Conservation (phyloP, 2,888 invertebrate genomes). For the Diarsia mendica region DNA sequence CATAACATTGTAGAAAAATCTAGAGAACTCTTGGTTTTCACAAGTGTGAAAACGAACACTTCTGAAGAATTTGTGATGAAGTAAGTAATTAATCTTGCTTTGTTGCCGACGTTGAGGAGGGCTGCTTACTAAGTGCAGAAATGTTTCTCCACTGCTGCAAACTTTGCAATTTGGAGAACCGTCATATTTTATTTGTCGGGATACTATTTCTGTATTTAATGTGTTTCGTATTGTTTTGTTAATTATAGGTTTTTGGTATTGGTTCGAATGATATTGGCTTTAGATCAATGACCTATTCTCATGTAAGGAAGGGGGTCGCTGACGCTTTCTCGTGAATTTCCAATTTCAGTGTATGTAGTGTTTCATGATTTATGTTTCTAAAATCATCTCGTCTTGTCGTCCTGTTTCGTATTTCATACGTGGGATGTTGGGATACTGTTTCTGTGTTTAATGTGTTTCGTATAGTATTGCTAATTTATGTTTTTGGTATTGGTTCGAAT, state of each 20-base stretch:
- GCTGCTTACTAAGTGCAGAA: conserved; percentile 53
- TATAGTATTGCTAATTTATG: too few species aligned
- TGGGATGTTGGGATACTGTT: too few species aligned
- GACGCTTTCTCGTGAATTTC: too few species aligned
- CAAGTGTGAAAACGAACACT: conserved; percentile 59
- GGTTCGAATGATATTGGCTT: not conserved
- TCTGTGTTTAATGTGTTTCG: too few species aligned
- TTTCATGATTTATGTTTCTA: too few species aligned
- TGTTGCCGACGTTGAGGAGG: conserved; percentile 61
- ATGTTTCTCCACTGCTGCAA: conserved; percentile 48
- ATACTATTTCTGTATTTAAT: conserved; percentile 35
- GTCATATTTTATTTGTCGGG: conserved; percentile 55
- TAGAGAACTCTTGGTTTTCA: conserved; percentile 34
- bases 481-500: not conserved
- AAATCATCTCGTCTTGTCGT: not conserved
- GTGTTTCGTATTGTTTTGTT: conserved; percentile 30
- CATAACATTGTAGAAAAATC: conserved; percentile 43
- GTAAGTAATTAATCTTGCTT: conserved; percentile 67
- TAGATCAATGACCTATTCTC: not conserved
- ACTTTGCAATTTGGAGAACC: conserved; percentile 57
- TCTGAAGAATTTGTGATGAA: conserved; percentile 58
- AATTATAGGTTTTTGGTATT: conserved; percentile 7
- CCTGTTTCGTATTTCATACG: too few species aligned
- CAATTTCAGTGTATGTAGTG: too few species aligned
- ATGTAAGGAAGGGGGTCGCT: not conserved